These are phyloP conservation scores for Telmatherina bonti DNA, from an alignment of 2,797 vertebrate genomes.

Conservation along the genomic window DNA sequence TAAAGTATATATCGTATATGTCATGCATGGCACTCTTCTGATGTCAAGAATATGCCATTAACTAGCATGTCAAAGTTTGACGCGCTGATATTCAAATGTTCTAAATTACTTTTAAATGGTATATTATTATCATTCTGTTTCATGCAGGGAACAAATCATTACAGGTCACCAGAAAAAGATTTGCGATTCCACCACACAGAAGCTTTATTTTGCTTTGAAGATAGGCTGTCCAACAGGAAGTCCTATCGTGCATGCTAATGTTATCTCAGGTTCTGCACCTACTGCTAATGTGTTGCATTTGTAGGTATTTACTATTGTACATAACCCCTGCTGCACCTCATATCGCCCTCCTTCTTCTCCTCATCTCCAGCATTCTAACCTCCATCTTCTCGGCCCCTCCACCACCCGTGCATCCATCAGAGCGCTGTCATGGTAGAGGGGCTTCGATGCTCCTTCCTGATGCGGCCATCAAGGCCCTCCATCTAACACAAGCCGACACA, in stretches of 20 bases:
- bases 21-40: not conserved
- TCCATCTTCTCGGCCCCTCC: slow-evolving; percentile 74
- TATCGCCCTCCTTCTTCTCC: slow-evolving; percentile 60
- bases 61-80: slow-evolving; percentile 50
- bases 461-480: slow-evolving; percentile 84
- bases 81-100: slow-evolving; percentile 49
- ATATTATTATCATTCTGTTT: slow-evolving; percentile 52
- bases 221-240: slow-evolving; percentile 67
- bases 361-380: slow-evolving; percentile 74
- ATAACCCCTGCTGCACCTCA: slow-evolving; percentile 59
- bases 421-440: slow-evolving; percentile 79
- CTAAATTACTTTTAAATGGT: slow-evolving; percentile 52
- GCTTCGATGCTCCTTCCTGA: slow-evolving; percentile 78
- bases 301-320: slow-evolving; percentile 72
- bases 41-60: slow-evolving; percentile 24
- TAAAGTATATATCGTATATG: not conserved
- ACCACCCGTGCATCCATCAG: slow-evolving; percentile 81
- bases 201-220: slow-evolving; percentile 65
- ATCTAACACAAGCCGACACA: slow-evolving; percentile 87
- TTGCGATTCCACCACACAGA: slow-evolving; percentile 56
- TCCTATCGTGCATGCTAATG: slow-evolving; percentile 69
- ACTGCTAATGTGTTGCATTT: slow-evolving; percentile 71
- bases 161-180: slow-evolving; percentile 46
- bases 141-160: slow-evolving; percentile 56
- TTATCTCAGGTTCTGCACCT: slow-evolving; percentile 58